Evolutionary conservation across 2,888 invertebrate species (phyloP), one percentile per base, ranked within the genome.

Genomic region (Apotomis betuletana): DNA sequence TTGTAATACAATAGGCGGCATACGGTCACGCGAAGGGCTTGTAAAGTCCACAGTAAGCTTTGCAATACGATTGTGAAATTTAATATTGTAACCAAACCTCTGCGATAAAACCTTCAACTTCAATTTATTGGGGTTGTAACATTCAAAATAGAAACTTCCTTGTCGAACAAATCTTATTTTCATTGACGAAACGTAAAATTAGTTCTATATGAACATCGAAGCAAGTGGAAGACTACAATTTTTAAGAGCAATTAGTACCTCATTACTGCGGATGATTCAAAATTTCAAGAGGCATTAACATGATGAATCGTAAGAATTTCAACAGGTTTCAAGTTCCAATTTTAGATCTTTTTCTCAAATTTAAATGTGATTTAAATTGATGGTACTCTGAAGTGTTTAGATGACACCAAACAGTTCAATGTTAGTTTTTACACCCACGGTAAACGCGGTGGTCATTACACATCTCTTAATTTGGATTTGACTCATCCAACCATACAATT

Each of bases 371-470:
- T 46, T 51, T 44, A 52, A 44, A 58, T 59, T 44, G 12, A 36
- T 38, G 27, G 52, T 13, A 65, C 38, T 63, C 63, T 54, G 12
- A 61, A 67, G 61, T 71, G 67, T 71, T 69, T 71, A 61, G 9
- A 69, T 46, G 63, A 69, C 61, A 62, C 55, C 61, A 62, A 58
- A 70, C 44, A 38, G 49, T 77, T 78, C 79, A 81, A 83, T 85
- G 85, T 85, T 85, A 79, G 83, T 85, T 83, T 85, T 83, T 81
- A 86, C 89, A 84, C 90, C 90, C 83, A 90, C 89, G 67, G 65
- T 71, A 61, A 71, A 57, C 41, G 15, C 36, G 49, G 5, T 62
- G 55, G 61, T 67, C 67, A 71, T 71, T 71, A 62, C 67, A 67
- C 55, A 71, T 67, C 46, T 67, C 55, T 67, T 62, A 67, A 62